phyloP scores from a whole-genome alignment of 2,797 vertebrate genomes.

The Betta splendens region DNA sequence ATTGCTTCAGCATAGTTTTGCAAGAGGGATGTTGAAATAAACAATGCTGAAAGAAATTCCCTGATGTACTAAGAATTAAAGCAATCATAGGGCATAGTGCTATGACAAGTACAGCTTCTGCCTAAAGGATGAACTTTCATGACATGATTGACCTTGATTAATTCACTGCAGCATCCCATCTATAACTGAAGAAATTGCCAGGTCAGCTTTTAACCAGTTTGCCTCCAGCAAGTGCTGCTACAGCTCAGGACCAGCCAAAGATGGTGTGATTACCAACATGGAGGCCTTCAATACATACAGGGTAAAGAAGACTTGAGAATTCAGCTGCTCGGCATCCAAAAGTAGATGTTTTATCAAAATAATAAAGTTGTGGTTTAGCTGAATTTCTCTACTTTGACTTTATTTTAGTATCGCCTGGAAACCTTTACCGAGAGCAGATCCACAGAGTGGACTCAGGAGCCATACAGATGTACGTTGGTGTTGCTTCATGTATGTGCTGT shows the following conservation, averaged over 20 bases:
- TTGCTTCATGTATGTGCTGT: background rate
- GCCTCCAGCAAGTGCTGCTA: conserved; percentile 81
- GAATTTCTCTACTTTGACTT: background rate
- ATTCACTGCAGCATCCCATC: conserved; percentile 73
- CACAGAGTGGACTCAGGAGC: conserved; percentile 69
- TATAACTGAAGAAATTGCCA: conserved; percentile 76
- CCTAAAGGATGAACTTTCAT: background rate
- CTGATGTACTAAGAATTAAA: background rate
- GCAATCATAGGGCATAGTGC: background rate
- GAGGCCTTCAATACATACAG: conserved; percentile 80
- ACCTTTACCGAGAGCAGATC: conserved; percentile 78
- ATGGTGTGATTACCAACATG: conserved; percentile 74
- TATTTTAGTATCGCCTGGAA: conserved; percentile 82
- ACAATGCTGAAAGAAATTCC: background rate
- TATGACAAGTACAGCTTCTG: conserved; percentile 2
- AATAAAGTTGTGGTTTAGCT: background rate
- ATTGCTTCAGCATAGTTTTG: background rate
- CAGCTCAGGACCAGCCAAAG: conserved; percentile 71
- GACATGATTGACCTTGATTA: conserved; percentile 8
- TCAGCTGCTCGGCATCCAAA: too few relatives aligned
- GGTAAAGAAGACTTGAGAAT: too few relatives aligned
- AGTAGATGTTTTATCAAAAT: background rate
- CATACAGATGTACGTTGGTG: conserved; percentile 55
- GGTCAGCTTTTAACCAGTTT: conserved; percentile 71
- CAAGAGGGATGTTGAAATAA: background rate